phyloP scores from a whole-genome alignment of 1,140 invertebrate genomes.

The Olivierus martensii region DNA sequence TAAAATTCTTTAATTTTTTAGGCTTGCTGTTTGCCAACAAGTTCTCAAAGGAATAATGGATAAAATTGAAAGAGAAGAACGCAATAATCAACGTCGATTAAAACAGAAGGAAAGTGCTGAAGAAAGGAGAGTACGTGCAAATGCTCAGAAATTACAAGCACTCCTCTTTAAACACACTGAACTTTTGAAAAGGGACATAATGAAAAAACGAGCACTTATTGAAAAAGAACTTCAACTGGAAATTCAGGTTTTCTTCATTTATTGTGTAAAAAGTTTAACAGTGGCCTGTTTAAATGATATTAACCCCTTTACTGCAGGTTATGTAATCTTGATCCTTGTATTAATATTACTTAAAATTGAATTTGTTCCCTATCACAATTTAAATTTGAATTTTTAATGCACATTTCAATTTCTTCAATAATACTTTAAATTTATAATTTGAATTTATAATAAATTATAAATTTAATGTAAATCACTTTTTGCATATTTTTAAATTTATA shows the following conservation, averaged over 20 bases:
- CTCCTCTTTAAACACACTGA: constrained; percentile 71
- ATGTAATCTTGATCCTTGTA: no score
- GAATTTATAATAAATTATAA: no score
- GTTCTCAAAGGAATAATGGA: constrained; percentile 31
- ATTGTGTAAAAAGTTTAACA: neutral
- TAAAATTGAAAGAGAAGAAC: constrained; percentile 32
- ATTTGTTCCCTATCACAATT: no score
- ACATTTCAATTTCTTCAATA: no score
- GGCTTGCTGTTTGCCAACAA: constrained; percentile 26
- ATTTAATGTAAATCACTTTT: no score
- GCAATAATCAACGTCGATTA: constrained; percentile 21
- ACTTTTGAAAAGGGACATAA: constrained; percentile 80
- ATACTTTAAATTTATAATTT: no score
- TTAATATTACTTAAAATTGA: no score
- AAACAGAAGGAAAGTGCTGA: constrained; percentile 29
- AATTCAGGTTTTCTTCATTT: constrained; percentile 46
- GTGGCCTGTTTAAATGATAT: no score
- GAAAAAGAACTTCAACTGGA: constrained; percentile 83
- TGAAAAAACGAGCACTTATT: constrained; percentile 71
- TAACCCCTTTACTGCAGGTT: no score
- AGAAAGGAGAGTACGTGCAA: constrained; percentile 28
- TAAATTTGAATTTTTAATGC: no score
- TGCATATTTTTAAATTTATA: no score
- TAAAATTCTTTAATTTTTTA: constrained; percentile 5
- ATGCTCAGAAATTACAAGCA: constrained; percentile 26